Evolutionary conservation across 2,888 invertebrate species (phyloP), one percentile per base, ranked within the genome.

Genomic region (Dasypolia templi): DNA sequence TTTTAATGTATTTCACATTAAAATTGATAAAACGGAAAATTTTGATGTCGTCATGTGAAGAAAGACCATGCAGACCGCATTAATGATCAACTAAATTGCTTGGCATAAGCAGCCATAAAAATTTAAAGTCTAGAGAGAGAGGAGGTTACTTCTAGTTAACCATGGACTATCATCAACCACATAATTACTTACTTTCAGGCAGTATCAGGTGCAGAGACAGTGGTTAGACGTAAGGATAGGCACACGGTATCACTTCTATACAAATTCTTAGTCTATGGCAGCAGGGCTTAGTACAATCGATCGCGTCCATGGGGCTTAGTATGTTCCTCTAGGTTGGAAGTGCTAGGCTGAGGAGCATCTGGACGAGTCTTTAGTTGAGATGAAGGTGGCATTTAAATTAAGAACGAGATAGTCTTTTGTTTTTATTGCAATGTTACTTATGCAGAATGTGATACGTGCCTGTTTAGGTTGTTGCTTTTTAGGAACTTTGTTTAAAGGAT

Each of bases 261-360:
- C 0, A n/a, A 0, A 51, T 29, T 65, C 26, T 55, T 44, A 55
- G 7, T 71, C 53, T 67, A 17, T 71, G 35, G 17, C 3, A 29
- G 17, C 3, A 29, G 14, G 29, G 46, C 46, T 72, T 68, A 56
- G 46, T 29, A 56, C 35, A 49, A 69, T 69, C 46, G 56, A 39
- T 72, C n/a, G 19, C 9, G 55, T 39, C 26, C 19, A 72, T 46
- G 29, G 14, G 46, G 39, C 35, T 72, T 39, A 68, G 12, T 17
- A 17, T 29, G 29, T 39, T 46, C 17, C 68, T 42, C 12, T 46
- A 26, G 55, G 56, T 56, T 56, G 46, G 26, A 68, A 68, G 22
- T 35, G n/a, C n/a, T 35, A 46, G 29, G 44, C 44, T 68, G 29
- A 29, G n/a, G n/a, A 68, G 39, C 17, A 2, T n/a, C 35, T 46